Evolutionary conservation across 2,113 vertebrate genomes (phyloP).

Genomic region (Anolis carolinensis): DNA sequence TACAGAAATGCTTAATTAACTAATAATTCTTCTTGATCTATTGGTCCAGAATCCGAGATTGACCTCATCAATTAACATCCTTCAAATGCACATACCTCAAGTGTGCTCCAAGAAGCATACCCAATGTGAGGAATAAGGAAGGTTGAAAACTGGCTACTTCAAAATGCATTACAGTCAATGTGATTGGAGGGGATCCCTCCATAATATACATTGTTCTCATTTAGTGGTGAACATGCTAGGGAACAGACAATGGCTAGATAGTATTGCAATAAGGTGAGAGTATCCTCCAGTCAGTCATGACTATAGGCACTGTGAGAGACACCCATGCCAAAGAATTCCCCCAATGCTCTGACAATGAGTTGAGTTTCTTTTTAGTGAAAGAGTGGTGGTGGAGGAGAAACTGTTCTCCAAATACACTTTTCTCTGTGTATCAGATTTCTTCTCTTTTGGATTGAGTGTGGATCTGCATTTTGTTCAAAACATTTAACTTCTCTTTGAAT

Average conservation of each 20-base stretch:
- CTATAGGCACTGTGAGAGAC: too few relatives aligned
- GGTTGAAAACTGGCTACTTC: neutral
- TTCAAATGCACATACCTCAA: neutral
- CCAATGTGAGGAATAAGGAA: too few relatives aligned
- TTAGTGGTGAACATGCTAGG: neutral
- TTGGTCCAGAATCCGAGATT: neutral
- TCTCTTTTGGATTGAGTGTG: neutral
- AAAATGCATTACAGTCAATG: neutral
- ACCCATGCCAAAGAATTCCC: neutral
- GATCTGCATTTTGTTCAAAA: constrained; percentile 28
- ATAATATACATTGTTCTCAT: neutral
- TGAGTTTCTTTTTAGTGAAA: too few relatives aligned
- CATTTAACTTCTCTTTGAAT: neutral
- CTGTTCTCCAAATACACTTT: neutral
- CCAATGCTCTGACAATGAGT: neutral
- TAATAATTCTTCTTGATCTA: neutral
- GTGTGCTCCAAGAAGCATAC: neutral
- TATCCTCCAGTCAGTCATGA: too few relatives aligned
- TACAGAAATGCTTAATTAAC: neutral
- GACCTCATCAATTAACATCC: neutral
- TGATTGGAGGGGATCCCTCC: neutral
- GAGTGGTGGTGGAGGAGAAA: constrained; percentile 3
- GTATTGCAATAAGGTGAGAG: neutral
- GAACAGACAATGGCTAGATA: too few relatives aligned
- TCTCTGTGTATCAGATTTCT: neutral